phyloP scores from a whole-genome alignment of 2,113 vertebrate genomes.

The Ageneiosus marmoratus region DNA sequence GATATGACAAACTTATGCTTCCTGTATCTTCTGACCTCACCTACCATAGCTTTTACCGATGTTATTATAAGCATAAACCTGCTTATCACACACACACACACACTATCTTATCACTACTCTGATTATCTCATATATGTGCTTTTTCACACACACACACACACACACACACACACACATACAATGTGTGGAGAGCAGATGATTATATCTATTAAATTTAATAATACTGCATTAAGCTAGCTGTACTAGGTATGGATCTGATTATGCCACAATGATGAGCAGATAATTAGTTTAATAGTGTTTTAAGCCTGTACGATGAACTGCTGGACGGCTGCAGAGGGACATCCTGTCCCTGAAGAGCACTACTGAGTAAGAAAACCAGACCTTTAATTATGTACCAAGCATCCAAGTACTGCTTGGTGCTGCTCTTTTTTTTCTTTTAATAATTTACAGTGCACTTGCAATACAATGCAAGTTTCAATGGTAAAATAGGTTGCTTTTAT shows the following conservation, averaged over 20 bases:
- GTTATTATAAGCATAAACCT: not conserved
- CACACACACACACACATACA: not conserved
- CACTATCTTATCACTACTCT: not conserved
- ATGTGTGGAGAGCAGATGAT: not conserved
- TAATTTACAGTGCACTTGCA: too few species aligned
- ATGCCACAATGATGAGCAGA: not conserved
- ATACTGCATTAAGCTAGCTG: not conserved
- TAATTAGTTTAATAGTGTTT: not conserved
- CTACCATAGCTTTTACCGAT: not conserved
- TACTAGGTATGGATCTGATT: not conserved
- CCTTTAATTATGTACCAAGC: not conserved
- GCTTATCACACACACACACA: not conserved
- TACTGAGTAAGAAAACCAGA: not conserved
- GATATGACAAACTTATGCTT: not conserved
- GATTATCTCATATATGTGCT: not conserved
- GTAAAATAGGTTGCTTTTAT: too few species aligned
- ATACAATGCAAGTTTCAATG: too few species aligned
- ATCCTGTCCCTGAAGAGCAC: slow-evolving; percentile 1
- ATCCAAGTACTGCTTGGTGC: not conserved
- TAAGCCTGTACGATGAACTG: not conserved
- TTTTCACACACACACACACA: not conserved
- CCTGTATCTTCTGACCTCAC: not conserved
- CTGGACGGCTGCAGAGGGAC: not conserved
- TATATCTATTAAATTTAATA: not conserved
- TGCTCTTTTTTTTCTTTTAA: too few species aligned